Evolutionary conservation across 1,140 invertebrate species (phyloP).

Genomic region (Calliphora vicina): DNA sequence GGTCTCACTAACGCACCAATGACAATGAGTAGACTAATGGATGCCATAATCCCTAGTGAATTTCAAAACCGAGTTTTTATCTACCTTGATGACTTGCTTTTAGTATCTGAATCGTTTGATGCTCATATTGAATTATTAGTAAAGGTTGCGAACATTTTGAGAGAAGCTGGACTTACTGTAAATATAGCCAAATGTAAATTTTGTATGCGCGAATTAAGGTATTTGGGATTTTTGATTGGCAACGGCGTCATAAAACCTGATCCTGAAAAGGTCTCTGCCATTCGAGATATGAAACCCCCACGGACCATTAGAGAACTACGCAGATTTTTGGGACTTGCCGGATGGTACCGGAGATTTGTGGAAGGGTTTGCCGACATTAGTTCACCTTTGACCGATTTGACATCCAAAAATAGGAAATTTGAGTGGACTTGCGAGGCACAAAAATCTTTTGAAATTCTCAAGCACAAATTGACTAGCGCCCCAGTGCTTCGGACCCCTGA

Average conservation of each 20-base stretch:
- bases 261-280: conserved; percentile 1
- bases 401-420: no score
- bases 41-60: not conserved
- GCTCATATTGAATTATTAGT: not conserved
- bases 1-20: conserved; percentile 38
- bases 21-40: conserved; percentile 35
- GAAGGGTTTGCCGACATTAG: not conserved
- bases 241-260: conserved; percentile 4
- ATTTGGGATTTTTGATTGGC: conserved; percentile 7
- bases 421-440: no score
- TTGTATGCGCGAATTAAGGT: not conserved
- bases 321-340: not conserved
- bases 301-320: not conserved
- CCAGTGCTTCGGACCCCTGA: no score
- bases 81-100: conserved; percentile 20
- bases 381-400: no score
- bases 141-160: not conserved
- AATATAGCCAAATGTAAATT: conserved; percentile 24
- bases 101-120: not conserved
- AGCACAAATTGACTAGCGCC: conserved; percentile 44
- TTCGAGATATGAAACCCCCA: not conserved
- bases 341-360: conserved; percentile 7
- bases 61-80: conserved; percentile 6
- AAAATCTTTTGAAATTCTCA: no score
- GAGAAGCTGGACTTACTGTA: not conserved